These are phyloP conservation scores for Anabacerthia variegaticeps DNA, from an alignment of 2,797 vertebrate genomes.

Conservation along the genomic window DNA sequence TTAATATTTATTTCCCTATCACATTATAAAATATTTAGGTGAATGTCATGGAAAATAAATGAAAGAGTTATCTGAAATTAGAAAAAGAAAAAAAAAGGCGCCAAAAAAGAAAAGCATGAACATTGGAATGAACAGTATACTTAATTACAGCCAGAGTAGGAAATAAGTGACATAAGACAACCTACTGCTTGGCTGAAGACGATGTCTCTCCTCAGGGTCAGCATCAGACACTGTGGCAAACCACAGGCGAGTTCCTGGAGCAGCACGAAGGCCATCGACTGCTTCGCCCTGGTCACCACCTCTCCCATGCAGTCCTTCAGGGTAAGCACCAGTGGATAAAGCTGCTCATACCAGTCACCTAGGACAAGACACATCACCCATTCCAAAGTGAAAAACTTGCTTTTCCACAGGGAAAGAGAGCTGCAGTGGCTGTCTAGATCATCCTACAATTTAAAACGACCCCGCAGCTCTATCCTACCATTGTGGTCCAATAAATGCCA, in stretches of 20 bases:
- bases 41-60: neutral
- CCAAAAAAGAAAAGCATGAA: neutral
- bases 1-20: neutral
- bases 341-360: constrained; percentile 91
- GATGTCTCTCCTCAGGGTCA: constrained; percentile 91
- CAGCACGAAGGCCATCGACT: constrained; percentile 93
- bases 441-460: accelerated
- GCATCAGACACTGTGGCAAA: constrained; percentile 89
- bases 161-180: constrained; percentile 37
- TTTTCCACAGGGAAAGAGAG: neutral
- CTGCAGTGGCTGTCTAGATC: neutral
- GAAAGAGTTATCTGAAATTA: neutral
- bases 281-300: constrained; percentile 89
- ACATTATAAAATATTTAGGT: neutral
- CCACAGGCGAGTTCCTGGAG: constrained; percentile 94
- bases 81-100: accelerated
- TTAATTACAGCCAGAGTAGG: neutral
- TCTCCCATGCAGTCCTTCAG: constrained; percentile 93
- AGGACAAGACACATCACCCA: constrained; percentile 15
- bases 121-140: neutral
- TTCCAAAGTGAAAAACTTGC: neutral
- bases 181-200: constrained; percentile 98
- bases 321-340: constrained; percentile 85
- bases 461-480: neutral
- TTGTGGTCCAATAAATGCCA: neutral